Percentiles rank a stretch among this genome's conserved stretches.
phyloP scores from a whole-genome alignment of 1,140 invertebrate genomes.

The Rhysida immarginata region DNA sequence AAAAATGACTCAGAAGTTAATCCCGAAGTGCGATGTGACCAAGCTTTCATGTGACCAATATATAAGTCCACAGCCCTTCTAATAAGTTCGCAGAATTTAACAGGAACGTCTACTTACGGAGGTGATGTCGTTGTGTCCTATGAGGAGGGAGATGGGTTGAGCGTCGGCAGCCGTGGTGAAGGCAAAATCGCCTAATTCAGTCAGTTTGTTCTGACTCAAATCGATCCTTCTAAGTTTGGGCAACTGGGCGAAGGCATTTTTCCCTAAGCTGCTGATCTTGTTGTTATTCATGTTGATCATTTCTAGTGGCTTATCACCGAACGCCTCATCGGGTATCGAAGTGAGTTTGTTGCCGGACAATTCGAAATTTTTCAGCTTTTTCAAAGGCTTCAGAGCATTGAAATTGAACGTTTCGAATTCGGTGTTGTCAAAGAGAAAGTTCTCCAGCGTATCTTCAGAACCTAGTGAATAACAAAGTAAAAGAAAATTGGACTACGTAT shows the following conservation, averaged over 20 bases:
- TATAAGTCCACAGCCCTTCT: too few species aligned
- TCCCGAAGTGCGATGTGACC: too few species aligned
- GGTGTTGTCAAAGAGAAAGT: neutral
- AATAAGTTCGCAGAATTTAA: too few species aligned
- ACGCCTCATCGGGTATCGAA: neutral
- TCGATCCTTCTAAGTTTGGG: neutral
- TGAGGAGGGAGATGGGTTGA: neutral
- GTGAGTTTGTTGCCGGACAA: neutral
- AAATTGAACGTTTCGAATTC: neutral
- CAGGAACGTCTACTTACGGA: neutral
- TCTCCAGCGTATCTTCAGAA: neutral
- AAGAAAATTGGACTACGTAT: too few species aligned
- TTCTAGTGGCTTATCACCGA: neutral
- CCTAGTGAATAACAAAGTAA: constrained; percentile 1
- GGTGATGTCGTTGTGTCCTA: neutral
- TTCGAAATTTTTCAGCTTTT: constrained; percentile 1
- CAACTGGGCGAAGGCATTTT: neutral
- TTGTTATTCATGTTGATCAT: neutral
- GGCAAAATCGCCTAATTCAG: neutral
- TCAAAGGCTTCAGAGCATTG: neutral
- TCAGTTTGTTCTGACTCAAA: neutral
- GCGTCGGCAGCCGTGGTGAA: neutral
- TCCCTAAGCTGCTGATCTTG: neutral
- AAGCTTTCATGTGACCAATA: too few species aligned
- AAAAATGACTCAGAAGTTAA: too few species aligned